Evolutionary conservation across 1,140 invertebrate genomes (phyloP), one percentile per base, ranked within the genome.

Genomic region (Mizuhopecten yessoensis): DNA sequence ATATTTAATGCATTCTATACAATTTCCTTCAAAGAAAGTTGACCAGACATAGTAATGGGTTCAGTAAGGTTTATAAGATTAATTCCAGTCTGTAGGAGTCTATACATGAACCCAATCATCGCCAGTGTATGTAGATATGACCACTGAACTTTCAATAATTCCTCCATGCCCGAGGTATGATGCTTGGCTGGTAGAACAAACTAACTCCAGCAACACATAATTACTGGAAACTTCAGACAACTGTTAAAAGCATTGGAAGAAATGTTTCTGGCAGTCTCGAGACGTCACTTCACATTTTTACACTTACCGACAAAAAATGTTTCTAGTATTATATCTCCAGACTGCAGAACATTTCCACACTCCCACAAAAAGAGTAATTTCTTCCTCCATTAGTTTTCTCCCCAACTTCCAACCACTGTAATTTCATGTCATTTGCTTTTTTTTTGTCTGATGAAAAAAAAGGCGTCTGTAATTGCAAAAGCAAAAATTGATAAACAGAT

Each of bases 151-250:
- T 17, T 17, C n/a, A 5, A 75, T 29, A 9, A 75, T 75, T 75
- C n/a, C 57, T 75, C n/a, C 57, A 75, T 75, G 57, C 23, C 57
- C 23, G 57, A 29, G 57, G 57, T 75, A 75, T 75, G 29, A 75
- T 75, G 57, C 57, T 75, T 29, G 57, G 57, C 23, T n/a, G 57
- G 57, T n/a, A 75, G 5, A 9, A 29, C 0, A 75, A 75, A n/a
- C 57, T 29, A 75, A 75, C 57, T 75, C 23, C 57, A 75, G 1
- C 57, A 75, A 75, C 57, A 75, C 57, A 75, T 75, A 75, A 75
- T 75, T 75, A 75, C 57, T 75, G n/a, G 57, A 75, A 75, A 75
- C 57, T 75, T 75, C 57, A 75, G 57, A 75, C 57, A 75, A 75
- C 57, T 75, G 57, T 75, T 75, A 75, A 75, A 75, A 75, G 57